These are phyloP conservation scores for Ancistrus triradiatus DNA, from an alignment of 2,113 vertebrate species.

Conservation along the genomic window DNA sequence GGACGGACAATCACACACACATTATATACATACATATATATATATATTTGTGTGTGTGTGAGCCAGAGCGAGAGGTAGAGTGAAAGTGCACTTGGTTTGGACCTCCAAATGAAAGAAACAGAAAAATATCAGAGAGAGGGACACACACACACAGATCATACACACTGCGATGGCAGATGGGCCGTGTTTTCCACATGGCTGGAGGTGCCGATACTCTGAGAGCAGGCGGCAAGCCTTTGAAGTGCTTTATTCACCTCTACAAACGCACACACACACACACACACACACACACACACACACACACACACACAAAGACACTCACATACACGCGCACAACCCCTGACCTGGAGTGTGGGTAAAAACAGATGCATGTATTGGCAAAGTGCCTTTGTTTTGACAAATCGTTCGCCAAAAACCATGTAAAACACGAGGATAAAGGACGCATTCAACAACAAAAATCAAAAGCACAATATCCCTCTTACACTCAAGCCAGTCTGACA, in stretches of 20 bases:
- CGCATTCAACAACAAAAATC: too few species aligned
- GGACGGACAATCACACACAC: constrained; percentile 9
- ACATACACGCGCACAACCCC: not conserved
- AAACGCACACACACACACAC: not conserved
- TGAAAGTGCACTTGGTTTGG: too few species aligned
- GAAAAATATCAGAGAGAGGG: not conserved
- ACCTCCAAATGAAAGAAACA: not conserved
- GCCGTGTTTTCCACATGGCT: not conserved
- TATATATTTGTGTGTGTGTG: too few species aligned
- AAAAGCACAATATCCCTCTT: too few species aligned
- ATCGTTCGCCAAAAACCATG: too few species aligned
- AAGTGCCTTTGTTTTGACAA: not conserved
- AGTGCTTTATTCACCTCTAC: constrained; percentile 20
- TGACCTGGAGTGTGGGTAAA: not conserved
- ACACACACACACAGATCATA: not conserved
- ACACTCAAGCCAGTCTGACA: too few species aligned
- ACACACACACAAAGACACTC: not conserved
- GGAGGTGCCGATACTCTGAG: constrained; percentile 23
- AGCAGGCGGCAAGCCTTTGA: constrained; percentile 18
- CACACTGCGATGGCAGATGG: constrained; percentile 17
- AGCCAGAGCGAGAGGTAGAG: too few species aligned
- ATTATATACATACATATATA: not conserved
- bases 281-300: constrained; percentile 4
- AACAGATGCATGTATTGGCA: not conserved
- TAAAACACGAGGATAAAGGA: too few species aligned